A percentile compares a stretch with the other conserved stretches of the same genome.
These are phyloP conservation scores for Upupa epops DNA, from an alignment of 2,113 vertebrate genomes.

Conservation along the genomic window DNA sequence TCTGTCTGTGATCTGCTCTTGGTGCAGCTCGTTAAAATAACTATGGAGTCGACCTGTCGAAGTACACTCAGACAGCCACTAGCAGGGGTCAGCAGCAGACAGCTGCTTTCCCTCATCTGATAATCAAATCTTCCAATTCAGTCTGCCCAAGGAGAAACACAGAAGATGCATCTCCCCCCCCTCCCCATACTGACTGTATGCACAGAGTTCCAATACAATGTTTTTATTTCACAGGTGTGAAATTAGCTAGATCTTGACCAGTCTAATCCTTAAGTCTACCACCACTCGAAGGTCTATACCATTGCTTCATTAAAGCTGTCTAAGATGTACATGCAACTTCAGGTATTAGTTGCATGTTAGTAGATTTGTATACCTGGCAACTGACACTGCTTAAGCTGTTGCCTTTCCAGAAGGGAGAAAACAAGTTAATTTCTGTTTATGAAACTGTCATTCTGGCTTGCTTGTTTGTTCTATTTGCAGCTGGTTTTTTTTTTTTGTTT, in stretches of 20 bases:
- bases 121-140: neutral
- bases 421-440: neutral
- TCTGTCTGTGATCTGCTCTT: neutral
- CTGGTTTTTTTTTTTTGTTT: neutral
- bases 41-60: neutral
- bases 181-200: neutral
- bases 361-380: neutral
- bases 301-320: neutral
- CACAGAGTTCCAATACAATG: fast-evolving
- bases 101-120: constrained; percentile 31
- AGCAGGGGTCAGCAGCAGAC: neutral
- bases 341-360: neutral
- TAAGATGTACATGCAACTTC: fast-evolving
- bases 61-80: neutral
- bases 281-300: neutral
- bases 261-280: neutral
- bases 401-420: neutral
- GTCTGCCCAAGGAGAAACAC: neutral
- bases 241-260: neutral
- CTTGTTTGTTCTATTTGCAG: neutral
- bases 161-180: neutral
- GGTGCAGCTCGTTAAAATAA: neutral
- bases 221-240: neutral
- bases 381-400: neutral
- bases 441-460: neutral